Evolutionary conservation across 2,888 invertebrate species (phyloP).

Genomic region (Ormyrus nitidulus): DNA sequence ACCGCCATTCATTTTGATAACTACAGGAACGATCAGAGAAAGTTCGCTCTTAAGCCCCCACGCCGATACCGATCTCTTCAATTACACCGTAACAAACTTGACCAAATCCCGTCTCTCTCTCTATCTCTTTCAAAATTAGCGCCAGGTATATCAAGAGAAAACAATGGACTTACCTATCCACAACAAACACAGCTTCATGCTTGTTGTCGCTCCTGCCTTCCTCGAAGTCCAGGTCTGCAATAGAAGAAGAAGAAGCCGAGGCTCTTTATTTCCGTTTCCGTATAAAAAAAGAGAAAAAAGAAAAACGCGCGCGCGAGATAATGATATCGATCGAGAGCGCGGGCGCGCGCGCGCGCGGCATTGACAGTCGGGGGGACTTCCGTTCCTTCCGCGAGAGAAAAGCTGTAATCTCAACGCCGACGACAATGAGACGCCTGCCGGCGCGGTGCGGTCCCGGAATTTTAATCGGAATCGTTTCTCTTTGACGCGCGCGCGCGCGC

Average conservation of each 20-base stretch:
- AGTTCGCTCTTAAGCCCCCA: no score
- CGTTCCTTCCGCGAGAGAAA: constrained; percentile 49
- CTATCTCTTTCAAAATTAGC: not conserved
- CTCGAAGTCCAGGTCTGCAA: constrained; percentile 62
- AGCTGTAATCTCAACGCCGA: constrained; percentile 40
- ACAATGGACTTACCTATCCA: constrained; percentile 67
- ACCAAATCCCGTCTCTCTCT: not conserved
- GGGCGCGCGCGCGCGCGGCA: constrained; percentile 23
- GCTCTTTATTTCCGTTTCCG: constrained; percentile 8
- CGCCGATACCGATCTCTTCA: no score
- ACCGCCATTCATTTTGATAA: no score
- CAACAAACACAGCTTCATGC: constrained; percentile 70
- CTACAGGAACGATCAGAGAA: no score
- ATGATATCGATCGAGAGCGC: constrained; percentile 26
- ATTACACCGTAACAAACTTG: not conserved
- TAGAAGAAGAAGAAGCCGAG: constrained; percentile 41
- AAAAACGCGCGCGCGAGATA: not conserved
- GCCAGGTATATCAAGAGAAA: constrained; percentile 57
- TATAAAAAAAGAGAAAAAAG: no score
- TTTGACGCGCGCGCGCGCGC: constrained; percentile 23
- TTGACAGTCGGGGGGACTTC: constrained; percentile 35
- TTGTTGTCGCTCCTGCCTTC: constrained; percentile 64
- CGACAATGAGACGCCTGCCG: constrained; percentile 47
- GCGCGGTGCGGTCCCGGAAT: constrained; percentile 27
- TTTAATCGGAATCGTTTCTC: constrained; percentile 48